A percentile compares a stretch with the other conserved stretches of the same genome.
Conservation (phyloP, 2,888 invertebrate genomes). For the Herminia tarsipennalis region DNA sequence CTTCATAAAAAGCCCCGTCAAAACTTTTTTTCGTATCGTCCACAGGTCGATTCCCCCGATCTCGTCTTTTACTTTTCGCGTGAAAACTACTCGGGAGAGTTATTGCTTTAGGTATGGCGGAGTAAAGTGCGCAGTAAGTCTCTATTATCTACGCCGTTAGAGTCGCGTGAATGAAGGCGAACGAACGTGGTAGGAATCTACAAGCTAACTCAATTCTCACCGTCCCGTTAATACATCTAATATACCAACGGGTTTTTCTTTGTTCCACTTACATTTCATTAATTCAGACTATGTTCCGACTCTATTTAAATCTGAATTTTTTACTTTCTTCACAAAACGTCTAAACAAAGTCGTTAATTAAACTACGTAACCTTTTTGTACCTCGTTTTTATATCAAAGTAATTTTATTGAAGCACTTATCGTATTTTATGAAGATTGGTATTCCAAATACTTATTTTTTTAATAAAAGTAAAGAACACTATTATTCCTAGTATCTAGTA, state of each 20-base stretch:
- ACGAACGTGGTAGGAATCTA: slow-evolving; percentile 78
- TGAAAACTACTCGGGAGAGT: slow-evolving; percentile 73
- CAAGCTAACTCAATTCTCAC: slow-evolving; percentile 73
- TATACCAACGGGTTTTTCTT: slow-evolving; percentile 48
- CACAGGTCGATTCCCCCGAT: slow-evolving; percentile 51
- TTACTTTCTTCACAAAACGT: neutral
- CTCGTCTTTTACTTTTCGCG: slow-evolving; percentile 59
- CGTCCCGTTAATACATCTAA: slow-evolving; percentile 53
- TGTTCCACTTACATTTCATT: slow-evolving; percentile 52
- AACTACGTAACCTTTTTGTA: too few relatives aligned
- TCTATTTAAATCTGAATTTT: neutral
- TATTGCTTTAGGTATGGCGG: slow-evolving; percentile 77
- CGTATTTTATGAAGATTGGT: too few relatives aligned
- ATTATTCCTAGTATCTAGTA: too few relatives aligned
- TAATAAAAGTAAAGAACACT: too few relatives aligned
- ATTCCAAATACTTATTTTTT: too few relatives aligned
- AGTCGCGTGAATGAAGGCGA: slow-evolving; percentile 81
- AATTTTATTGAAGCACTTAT: too few relatives aligned
- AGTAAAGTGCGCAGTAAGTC: slow-evolving; percentile 84
- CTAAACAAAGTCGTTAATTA: too few relatives aligned
- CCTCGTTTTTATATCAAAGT: too few relatives aligned
- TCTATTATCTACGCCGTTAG: slow-evolving; percentile 83
- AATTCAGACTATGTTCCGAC: slow-evolving; percentile 37
- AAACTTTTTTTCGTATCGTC: slow-evolving; percentile 56
- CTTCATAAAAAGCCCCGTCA: slow-evolving; percentile 49